phyloP scores from a whole-genome alignment of 2,797 vertebrate genomes.

The Otus scops region DNA sequence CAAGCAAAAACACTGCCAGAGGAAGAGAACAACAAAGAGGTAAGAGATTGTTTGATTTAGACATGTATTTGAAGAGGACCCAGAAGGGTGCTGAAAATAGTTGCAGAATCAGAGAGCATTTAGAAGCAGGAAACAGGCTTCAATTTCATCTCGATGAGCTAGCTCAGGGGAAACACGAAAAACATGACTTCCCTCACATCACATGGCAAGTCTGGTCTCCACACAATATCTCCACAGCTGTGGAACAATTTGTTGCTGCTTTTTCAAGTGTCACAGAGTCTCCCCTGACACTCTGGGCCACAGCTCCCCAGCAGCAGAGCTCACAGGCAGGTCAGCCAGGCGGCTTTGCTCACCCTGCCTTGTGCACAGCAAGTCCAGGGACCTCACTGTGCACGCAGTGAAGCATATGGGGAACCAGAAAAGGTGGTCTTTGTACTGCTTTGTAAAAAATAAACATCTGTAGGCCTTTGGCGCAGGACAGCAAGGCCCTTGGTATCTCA shows the following conservation, averaged over 20 bases:
- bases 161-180: background rate
- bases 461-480: background rate
- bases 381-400: fast-evolving
- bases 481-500: background rate
- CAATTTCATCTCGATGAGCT: background rate
- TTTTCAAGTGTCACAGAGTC: background rate
- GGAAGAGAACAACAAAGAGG: background rate
- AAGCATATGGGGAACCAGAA: background rate
- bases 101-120: background rate
- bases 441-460: background rate
- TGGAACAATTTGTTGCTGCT: background rate
- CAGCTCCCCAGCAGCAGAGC: background rate
- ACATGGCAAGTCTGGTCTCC: background rate
- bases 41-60: background rate
- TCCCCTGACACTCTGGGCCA: background rate
- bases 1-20: background rate
- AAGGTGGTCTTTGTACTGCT: background rate
- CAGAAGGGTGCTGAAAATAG: background rate
- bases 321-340: fast-evolving
- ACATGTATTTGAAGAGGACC: background rate
- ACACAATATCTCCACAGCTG: fast-evolving
- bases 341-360: background rate
- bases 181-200: fast-evolving
- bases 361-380: fast-evolving
- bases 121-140: background rate